A percentile compares a stretch with the other conserved stretches of the same genome.
phyloP scores from a whole-genome alignment of 2,113 vertebrate genomes.

The Cyprinodon brontotheroides region DNA sequence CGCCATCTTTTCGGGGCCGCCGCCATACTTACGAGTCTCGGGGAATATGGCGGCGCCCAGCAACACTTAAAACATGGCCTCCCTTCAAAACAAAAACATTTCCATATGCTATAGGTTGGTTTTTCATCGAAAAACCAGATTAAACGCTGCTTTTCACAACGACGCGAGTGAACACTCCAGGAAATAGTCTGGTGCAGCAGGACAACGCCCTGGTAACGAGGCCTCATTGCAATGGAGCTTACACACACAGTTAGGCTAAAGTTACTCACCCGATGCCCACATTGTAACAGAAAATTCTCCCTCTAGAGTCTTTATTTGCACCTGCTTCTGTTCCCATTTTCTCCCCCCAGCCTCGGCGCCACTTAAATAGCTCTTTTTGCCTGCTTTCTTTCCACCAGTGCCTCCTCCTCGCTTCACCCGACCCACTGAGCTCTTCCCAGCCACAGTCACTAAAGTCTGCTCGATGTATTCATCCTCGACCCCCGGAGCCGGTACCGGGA shows the following conservation, averaged over 20 bases:
- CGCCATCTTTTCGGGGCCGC: constrained; percentile 95
- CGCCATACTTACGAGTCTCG: constrained; percentile 91
- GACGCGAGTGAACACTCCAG: constrained; percentile 48
- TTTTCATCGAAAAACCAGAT: constrained; percentile 28
- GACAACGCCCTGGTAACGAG: constrained; percentile 81
- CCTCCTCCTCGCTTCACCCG: constrained; percentile 88
- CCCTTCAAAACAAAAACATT: constrained; percentile 98
- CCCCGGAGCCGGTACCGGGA: constrained; percentile 91
- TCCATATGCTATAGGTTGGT: constrained; percentile 8
- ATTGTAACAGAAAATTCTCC: constrained; percentile 98
- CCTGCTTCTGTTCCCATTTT: constrained; percentile 99
- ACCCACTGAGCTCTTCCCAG: constrained; percentile 88
- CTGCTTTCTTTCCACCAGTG: constrained; percentile 89
- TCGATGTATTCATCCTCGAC: constrained; percentile 96
- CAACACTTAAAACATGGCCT: constrained; percentile 96
- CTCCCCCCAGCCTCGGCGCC: constrained; percentile 86
- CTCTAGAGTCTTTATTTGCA: constrained; percentile 98
- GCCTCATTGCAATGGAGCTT: constrained; percentile 63
- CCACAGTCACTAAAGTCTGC: constrained; percentile 94
- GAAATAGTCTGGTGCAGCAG: constrained; percentile 71
- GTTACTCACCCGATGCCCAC: constrained; percentile 94
- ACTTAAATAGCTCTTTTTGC: constrained; percentile 94
- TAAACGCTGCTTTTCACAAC: constrained; percentile 15
- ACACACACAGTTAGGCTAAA: constrained; percentile 22
- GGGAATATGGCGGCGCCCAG: constrained; percentile 99